Base-by-base conservation (phyloP, 2,797 vertebrate species). In the Ambastaia sidthimunki region DNA sequence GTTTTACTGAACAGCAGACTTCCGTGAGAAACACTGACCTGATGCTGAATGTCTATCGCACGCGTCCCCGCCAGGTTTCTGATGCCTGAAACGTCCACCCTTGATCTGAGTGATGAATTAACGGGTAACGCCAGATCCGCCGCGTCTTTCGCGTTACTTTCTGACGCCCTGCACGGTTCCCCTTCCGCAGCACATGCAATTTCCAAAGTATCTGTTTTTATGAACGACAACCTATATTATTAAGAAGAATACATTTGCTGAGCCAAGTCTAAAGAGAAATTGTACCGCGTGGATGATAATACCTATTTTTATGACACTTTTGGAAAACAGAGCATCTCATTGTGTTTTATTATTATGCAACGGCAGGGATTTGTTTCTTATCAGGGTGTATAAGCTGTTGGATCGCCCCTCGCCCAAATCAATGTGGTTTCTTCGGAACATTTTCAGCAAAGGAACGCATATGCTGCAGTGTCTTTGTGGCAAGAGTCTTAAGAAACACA, bases 401-500 rank as follows among this genome's bases (percentile, higher is more conserved):
- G 98, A 98, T 98, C 96, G 97, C 96, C 97, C 96, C 97, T 97
- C 95, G 96, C 96, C 97, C 96, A 97, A 98, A 97, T 99, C 98
- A 97, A 99, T 99, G 97, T 97, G 97, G 97, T 98, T 98, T 98
- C 97, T 98, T 97, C 98, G 97, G 97, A 98, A 97, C 97, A 98
- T 98, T 97, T 98, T 98, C 97, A 98, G 97, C 96, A 98, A 98
- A 98, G 97, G 97, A 98, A 96, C 97, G 97, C 97, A 98, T 99
- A 98, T 99, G 97, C 97, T 98, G 97, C 97, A 98, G 97, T 98
- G 97, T 98, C 97, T 98, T 98, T 99, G 97, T 98, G 97, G 97
- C 95, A 98, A 97, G 97, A 98, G 97, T 97, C 97, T 99, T 94
- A 98, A 99, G 97, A 98, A 98, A 96, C 98, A 95, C 97, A 98